Evolutionary conservation across 2,113 vertebrate genomes (phyloP).

Genomic region (Cygnus atratus): DNA sequence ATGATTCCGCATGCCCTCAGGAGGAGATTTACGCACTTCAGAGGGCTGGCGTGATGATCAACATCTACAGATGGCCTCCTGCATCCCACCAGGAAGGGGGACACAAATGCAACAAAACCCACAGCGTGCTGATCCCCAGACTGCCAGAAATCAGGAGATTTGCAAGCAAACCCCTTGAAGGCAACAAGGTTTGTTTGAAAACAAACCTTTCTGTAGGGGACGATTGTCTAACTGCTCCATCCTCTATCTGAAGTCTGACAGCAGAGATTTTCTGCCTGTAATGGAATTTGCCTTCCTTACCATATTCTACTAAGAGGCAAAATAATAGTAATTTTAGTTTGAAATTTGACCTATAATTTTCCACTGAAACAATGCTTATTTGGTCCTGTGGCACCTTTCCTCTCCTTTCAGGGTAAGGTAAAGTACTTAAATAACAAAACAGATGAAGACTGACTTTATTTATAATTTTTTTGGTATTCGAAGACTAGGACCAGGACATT

Average conservation of each 20-base stretch:
- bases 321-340: conserved; percentile 7
- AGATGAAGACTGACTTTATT: neutral
- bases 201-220: neutral
- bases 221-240: neutral
- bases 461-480: neutral
- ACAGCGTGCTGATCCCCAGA: neutral
- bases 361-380: neutral
- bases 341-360: neutral
- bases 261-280: neutral
- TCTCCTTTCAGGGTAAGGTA: neutral
- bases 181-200: neutral
- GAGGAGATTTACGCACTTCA: neutral
- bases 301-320: neutral
- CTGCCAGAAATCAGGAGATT: neutral
- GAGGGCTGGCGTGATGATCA: neutral
- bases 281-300: neutral
- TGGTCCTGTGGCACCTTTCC: neutral
- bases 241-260: neutral
- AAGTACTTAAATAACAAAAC: neutral
- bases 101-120: neutral
- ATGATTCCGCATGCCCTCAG: neutral
- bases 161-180: neutral
- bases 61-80: neutral
- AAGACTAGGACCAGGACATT: neutral
- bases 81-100: fast-evolving